These are phyloP conservation scores for Chiridota heheva DNA, from an alignment of 35 echinoderm and acorn worm genomes.

Conservation along the genomic window DNA sequence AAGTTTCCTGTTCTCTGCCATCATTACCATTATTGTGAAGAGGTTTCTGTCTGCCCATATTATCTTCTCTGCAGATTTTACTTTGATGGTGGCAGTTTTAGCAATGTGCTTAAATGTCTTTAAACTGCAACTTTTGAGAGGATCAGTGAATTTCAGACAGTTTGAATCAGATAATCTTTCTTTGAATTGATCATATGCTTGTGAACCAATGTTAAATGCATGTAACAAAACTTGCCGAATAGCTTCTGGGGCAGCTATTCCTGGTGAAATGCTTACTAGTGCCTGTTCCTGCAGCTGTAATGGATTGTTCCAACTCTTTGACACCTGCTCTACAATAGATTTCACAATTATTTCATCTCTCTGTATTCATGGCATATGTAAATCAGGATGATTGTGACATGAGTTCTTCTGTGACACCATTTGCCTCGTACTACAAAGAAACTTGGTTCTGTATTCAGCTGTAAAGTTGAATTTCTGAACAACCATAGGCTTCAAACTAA, in stretches of 20 bases:
- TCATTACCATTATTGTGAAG: slow-evolving; percentile 29
- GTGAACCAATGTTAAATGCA: too few relatives aligned
- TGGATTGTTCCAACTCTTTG: too few relatives aligned
- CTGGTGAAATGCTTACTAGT: too few relatives aligned
- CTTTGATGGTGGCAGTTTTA: background rate
- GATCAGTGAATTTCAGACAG: too few relatives aligned
- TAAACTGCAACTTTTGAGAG: too few relatives aligned
- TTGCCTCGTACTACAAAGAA: background rate
- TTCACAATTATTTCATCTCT: background rate
- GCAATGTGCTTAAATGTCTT: background rate
- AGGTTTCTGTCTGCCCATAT: slow-evolving; percentile 25
- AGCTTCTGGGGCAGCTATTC: too few relatives aligned
- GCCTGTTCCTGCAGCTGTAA: too few relatives aligned
- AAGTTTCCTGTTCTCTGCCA: slow-evolving; percentile 31
- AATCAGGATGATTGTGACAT: slow-evolving; percentile 9
- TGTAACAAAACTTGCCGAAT: too few relatives aligned
- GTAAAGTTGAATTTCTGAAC: background rate
- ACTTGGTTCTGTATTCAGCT: slow-evolving; percentile 4
- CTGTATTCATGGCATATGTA: background rate
- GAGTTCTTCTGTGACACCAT: slow-evolving; percentile 8
- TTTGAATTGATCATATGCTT: background rate
- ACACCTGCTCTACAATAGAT: too few relatives aligned
- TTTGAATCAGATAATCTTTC: too few relatives aligned
- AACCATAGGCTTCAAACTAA: slow-evolving; percentile 4
- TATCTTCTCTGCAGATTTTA: background rate